A percentile compares a stretch with the other conserved stretches of the same genome.
Conservation (phyloP, 2,797 vertebrate species). For the Chelidonichthys spinosus region DNA sequence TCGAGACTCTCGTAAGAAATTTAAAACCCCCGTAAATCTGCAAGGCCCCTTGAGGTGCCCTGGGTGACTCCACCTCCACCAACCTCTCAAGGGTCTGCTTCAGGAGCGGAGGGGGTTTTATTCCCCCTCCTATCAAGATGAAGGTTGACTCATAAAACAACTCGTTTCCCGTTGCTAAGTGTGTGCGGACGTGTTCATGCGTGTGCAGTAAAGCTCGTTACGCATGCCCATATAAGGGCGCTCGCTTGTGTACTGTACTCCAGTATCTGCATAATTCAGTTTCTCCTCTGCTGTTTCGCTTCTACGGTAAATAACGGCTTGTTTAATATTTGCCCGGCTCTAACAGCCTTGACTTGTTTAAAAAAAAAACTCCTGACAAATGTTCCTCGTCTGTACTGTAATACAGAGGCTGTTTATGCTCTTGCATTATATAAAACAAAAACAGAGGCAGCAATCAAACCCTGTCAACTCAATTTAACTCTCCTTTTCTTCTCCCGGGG, state of each 20-base stretch:
- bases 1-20: conserved; percentile 60
- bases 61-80: conserved; percentile 10
- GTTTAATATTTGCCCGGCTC: conserved; percentile 75
- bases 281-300: conserved; percentile 44
- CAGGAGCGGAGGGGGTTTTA: conserved; percentile 69
- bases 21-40: conserved; percentile 78
- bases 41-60: conserved; percentile 63
- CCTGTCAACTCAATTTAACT: conserved; percentile 74
- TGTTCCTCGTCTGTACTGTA: conserved; percentile 65
- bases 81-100: conserved; percentile 68
- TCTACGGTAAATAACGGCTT: conserved; percentile 74
- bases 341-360: conserved; percentile 76
- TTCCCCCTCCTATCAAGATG: conserved; percentile 67
- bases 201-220: conserved; percentile 26
- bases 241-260: conserved; percentile 26
- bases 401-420: conserved; percentile 64
- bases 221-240: conserved; percentile 44
- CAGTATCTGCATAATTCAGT: conserved; percentile 56
- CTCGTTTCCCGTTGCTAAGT: conserved; percentile 65
- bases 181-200: conserved; percentile 28
- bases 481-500: conserved; percentile 53
- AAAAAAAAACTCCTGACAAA: conserved; percentile 77
- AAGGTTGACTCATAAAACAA: conserved; percentile 72
- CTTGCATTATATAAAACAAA: conserved; percentile 75
- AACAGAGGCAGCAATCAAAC: conserved; percentile 71